Percentiles rank a stretch among this genome's conserved stretches.
Conservation (phyloP, 1,140 invertebrate species). For the Zaprionus ghesquierei region DNA sequence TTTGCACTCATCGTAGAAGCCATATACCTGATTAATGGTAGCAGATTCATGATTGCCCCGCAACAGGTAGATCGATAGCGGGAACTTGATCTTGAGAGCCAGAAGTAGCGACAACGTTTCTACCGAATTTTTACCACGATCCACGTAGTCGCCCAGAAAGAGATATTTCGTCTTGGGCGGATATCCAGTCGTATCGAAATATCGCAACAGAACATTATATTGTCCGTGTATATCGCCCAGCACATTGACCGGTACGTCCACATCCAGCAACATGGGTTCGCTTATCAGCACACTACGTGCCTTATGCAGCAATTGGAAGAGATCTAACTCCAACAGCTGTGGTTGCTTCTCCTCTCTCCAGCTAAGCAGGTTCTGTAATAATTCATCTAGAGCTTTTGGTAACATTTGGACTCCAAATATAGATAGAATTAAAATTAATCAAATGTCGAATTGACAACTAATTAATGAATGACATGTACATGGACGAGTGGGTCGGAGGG, state of each 20-base stretch:
- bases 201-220: conserved; percentile 97
- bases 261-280: conserved; percentile 97
- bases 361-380: conserved; percentile 32
- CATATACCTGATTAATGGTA: conserved; percentile 94
- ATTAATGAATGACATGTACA: too few relatives aligned
- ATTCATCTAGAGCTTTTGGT: conserved; percentile 33
- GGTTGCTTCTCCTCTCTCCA: conserved; percentile 34
- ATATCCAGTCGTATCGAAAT: conserved; percentile 99
- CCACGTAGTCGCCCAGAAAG: conserved; percentile 95
- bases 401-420: conserved; percentile 25
- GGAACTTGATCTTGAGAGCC: conserved; percentile 97
- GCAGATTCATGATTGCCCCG: conserved; percentile 84
- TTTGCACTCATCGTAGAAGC: conserved; percentile 97
- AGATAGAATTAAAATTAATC: not conserved
- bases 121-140: conserved; percentile 91
- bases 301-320: conserved; percentile 85
- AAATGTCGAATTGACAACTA: too few relatives aligned
- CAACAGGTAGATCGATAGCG: conserved; percentile 92
- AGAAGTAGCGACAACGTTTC: conserved; percentile 96
- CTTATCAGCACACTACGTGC: conserved; percentile 98
- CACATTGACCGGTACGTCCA: conserved; percentile 98
- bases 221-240: conserved; percentile 99
- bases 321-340: conserved; percentile 31
- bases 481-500: too few relatives aligned
- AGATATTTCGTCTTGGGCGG: conserved; percentile 99